Evolutionary conservation across 2,797 vertebrate species (phyloP), one percentile per base, ranked within the genome.

Genomic region (Neoniphon sammara): DNA sequence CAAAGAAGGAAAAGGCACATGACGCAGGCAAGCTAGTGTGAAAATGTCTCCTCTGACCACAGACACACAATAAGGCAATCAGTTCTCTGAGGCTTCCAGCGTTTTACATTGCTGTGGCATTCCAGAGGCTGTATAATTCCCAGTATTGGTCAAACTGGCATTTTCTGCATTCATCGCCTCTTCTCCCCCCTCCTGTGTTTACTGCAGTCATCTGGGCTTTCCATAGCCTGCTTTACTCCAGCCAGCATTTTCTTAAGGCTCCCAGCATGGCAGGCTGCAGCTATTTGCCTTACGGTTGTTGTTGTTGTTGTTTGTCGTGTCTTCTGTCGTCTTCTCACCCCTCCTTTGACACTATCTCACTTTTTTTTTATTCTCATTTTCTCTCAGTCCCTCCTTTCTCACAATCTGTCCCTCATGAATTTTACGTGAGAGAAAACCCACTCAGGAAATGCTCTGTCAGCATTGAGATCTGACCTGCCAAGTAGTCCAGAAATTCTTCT

Each of bases 141-240:
- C 77, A 82, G 67, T 82, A 63, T 79, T 78, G 87, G 88, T 88
- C 69, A 55, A 81, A 82, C 50, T 66, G 83, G 84, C 52, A 81
- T 85, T 83, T 74, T 83, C 69, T 66, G 67, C 78, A 83, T 78
- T 59, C 50, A 34, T 61, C 72, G 53, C 21, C 34, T 64, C 73
- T 25, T 65, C 66, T 73, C 53, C 11, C 30, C 21, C 23, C 49
- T 69, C 25, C 44, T 39, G 49, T 63, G 65, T 84, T 82, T 69
- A 77, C 54, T 66, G 61, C 59, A 74, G 61, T 68, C 67, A 58
- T 58, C 54, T 56, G 59, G 36, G 27, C 42, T 71, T 67, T 67
- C 49, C 39, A 47, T 55, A 30, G 20, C n/a, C 64, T 54, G 20
- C 59, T 63, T 66, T 18, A 50, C 46, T 1, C 7, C 30, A 68